A percentile compares a stretch with the other conserved stretches of the same genome.
Conservation (phyloP, 2,113 vertebrate species). For the Ranitomeya variabilis region DNA sequence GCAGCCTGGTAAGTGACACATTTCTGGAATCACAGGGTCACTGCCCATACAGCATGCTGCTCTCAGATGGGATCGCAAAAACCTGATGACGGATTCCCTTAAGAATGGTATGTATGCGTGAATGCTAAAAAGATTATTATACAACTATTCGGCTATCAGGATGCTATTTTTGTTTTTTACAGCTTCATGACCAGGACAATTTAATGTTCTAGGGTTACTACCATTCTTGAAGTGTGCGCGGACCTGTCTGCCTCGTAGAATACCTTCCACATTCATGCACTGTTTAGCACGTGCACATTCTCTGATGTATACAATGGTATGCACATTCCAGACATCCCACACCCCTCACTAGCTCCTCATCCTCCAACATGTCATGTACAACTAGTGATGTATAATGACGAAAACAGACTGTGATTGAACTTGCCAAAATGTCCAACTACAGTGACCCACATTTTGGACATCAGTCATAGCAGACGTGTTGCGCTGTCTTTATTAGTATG, state of each 20-base stretch:
- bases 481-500: background rate
- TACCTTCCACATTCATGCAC: background rate
- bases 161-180: background rate
- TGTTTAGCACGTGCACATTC: background rate
- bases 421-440: background rate
- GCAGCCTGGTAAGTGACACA: no score
- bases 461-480: background rate
- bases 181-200: background rate
- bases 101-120: background rate
- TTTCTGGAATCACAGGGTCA: no score
- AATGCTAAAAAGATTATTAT: background rate
- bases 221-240: background rate
- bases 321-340: constrained; percentile 4
- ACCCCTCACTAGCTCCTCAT: constrained; percentile 16
- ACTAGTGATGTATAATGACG: no score
- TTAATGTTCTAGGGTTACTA: background rate
- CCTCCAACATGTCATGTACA: background rate
- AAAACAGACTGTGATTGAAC: background rate
- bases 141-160: background rate
- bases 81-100: no score
- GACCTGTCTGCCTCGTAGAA: background rate
- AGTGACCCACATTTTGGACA: background rate
- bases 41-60: no score
- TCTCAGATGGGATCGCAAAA: no score
- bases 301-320: background rate